Evolutionary conservation across 2,113 vertebrate genomes (phyloP), one percentile per base, ranked within the genome.

Genomic region (Gobio gobio): DNA sequence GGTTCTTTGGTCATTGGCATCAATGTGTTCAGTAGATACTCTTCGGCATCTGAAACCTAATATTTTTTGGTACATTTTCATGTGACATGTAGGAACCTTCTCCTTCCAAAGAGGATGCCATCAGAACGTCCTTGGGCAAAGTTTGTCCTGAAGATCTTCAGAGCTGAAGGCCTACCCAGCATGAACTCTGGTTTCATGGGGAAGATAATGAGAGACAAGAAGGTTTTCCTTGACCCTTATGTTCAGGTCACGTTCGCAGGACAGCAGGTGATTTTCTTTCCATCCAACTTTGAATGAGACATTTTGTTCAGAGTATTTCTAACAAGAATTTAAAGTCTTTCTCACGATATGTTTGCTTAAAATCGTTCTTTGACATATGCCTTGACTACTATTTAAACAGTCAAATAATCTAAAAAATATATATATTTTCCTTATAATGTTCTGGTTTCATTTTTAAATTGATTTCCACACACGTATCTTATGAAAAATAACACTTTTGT

Each of bases 61-160:
- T 14, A 24, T 72, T 14, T 18, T 72, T 68, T 73, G 20, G 20
- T 59, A 43, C 8, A 5, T 49, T 22, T 83, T 78, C 18, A 59
- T 29, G 45, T 36, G 49, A 18, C 51, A 16, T 20, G 61, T 59
- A 99, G 97, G 91, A 97, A 98, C 89, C 90, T 99, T 87, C 88
- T 99, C 72, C 94, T 99, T 78, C 97, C 97, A 20, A 97, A 95
- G 59, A 92, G 94, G 49, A 93, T 98, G 90, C 91, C 95, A 1
- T 94, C 94, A 3, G 96, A 97, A 88, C 94, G 98, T 29, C 97
- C 96, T 0, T 99, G 98, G 98, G 97, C 97, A 68, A 95, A 94
- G 68, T 92, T 99, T 84, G 92, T 94, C 26, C 75, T 99, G 78
- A 96, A 94, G 47, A 82, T 99, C 61, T 98, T 96, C 90, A 91